Base-by-base conservation (phyloP, 2,888 invertebrate genomes). In the Sarcophaga carnaria region DNA sequence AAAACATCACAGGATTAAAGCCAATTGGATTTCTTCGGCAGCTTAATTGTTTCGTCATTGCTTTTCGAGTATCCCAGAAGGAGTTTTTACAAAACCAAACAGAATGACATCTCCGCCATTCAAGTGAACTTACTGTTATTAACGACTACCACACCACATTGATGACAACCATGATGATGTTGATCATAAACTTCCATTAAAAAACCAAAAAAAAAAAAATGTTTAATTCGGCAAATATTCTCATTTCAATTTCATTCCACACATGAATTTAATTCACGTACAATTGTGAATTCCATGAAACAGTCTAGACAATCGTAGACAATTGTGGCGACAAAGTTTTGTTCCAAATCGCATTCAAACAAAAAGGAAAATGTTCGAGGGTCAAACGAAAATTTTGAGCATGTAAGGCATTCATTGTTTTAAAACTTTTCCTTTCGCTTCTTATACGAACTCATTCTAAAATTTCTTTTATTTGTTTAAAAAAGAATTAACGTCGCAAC, bases 301-400 rank as follows among this genome's bases (percentile, higher is more conserved):
- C 25, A 14, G 80, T 80, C 74, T 80, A 80, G 80, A 80, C 74
- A 75, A 47, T 54, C 70, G 69, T 80, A 80, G 80, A 80, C 74
- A 75, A 47, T 54, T 80, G 69, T 80, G 67, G 62, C 80, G 74
- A 74, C 72, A 74, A 45, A 71, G 70, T 63, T 20, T 67, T 66
- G 37, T 59, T 66, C 59, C 27, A 49, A 49, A 66, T 14, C 45
- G 22, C 62, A 74, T 14, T 22, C 49, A 59, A 71, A 71, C 14
- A 27, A 71, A 59, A 14, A 27, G 17, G 27, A 1, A 59, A 10
- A 27, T 71, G 22, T 5, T 17, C 60, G 3, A 20, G 37, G 37
- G 37, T 37, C 37, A 37, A 37, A 37, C 10, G 37, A 37, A 37
- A 37, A 37, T 37, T 37, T 37, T 37, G 6, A 6, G 37, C 6